Percentiles rank a stretch among this genome's conserved stretches.
Evolutionary conservation across 2,113 vertebrate genomes (phyloP).

Genomic region (Ifrita kowaldi): DNA sequence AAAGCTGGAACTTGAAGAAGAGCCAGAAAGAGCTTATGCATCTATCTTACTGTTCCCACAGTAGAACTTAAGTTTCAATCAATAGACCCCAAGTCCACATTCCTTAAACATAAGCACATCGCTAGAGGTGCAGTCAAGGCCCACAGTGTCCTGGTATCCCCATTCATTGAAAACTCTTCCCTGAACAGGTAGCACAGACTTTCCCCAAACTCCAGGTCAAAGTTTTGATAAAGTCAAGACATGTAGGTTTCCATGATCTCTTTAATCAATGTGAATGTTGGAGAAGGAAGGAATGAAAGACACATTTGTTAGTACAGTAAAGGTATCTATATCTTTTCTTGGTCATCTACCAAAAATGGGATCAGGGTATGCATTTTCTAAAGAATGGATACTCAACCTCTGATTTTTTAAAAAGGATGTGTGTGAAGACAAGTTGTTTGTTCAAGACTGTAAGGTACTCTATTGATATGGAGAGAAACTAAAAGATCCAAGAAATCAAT

Average conservation of each 20-base stretch:
- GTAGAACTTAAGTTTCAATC: neutral
- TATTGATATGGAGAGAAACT: neutral
- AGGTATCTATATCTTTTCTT: neutral
- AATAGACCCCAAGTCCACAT: neutral
- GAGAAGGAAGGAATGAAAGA: neutral
- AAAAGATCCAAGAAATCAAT: neutral
- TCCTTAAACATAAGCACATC: neutral
- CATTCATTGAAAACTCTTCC: neutral
- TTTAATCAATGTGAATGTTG: neutral
- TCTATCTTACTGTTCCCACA: neutral
- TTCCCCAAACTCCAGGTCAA: neutral
- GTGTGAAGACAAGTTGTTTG: neutral
- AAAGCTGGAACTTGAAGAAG: neutral
- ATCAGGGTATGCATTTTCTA: neutral
- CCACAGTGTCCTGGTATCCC: neutral
- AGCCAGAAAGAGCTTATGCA: neutral
- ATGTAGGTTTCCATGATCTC: neutral
- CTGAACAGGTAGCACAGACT: neutral
- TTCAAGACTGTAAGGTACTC: neutral
- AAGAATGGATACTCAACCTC: neutral
- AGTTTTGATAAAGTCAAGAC: neutral
- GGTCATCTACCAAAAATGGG: neutral
- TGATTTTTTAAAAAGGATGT: neutral
- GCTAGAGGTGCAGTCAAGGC: neutral
- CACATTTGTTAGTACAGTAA: neutral